Percentiles rank a stretch among this genome's conserved stretches.
Evolutionary conservation across 2,888 invertebrate species (phyloP).

Genomic region (Nemotelus pantherinus): DNA sequence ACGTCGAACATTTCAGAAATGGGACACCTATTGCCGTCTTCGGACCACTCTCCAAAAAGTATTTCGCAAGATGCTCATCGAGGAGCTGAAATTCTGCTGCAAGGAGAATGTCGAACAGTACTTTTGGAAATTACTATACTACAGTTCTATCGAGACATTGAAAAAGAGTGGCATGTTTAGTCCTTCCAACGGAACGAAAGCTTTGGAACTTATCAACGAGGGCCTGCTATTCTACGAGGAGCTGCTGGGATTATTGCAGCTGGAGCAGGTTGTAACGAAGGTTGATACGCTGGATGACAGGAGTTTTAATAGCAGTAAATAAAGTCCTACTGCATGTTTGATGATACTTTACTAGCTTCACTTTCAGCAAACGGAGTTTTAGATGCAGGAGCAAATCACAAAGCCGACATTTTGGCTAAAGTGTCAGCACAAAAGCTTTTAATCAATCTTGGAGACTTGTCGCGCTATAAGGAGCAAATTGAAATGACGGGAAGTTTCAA

Average conservation of each 20-base stretch:
- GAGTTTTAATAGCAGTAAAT: too few species aligned
- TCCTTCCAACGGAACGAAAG: conserved; percentile 68
- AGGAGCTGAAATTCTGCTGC: conserved; percentile 87
- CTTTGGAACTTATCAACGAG: conserved; percentile 74
- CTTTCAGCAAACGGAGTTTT: conserved; percentile 63
- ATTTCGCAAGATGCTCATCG: conserved; percentile 74
- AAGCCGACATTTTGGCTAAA: conserved; percentile 75
- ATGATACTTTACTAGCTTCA: not conserved
- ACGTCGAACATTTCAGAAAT: conserved; percentile 64
- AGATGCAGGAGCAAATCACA: conserved; percentile 20
- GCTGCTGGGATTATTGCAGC: conserved; percentile 77
- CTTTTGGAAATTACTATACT: conserved; percentile 91
- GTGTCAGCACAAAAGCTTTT: conserved; percentile 88
- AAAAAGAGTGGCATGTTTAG: conserved; percentile 72
- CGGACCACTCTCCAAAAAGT: conserved; percentile 73
- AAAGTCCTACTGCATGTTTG: too few species aligned
- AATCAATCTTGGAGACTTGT: conserved; percentile 91
- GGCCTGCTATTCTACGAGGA: conserved; percentile 81
- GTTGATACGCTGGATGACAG: too few species aligned
- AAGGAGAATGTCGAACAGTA: conserved; percentile 87
- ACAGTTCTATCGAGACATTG: conserved; percentile 85
- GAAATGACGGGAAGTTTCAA: conserved; percentile 84
- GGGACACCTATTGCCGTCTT: conserved; percentile 72
- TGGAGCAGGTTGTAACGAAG: conserved; percentile 64
- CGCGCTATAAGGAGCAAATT: conserved; percentile 87